Percentiles rank a stretch among this genome's conserved stretches.
phyloP scores from a whole-genome alignment of 2,888 invertebrate genomes.

The Philonicus albiceps region DNA sequence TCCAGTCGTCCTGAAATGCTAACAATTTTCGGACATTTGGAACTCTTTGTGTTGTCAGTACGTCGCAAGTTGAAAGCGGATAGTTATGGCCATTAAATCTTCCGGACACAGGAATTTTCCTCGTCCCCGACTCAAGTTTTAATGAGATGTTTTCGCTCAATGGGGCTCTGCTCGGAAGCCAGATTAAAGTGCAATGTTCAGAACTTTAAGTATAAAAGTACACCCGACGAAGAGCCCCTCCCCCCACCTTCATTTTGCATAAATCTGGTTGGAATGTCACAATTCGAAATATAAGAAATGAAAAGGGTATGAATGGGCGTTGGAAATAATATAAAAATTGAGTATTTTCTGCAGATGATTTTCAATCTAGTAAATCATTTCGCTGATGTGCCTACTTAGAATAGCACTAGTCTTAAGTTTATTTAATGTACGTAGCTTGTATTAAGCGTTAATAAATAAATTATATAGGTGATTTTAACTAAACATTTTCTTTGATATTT shows the following conservation, averaged over 20 bases:
- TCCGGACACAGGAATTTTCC: constrained; percentile 3
- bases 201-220: not conserved
- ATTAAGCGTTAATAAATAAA: too few species aligned
- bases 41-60: not conserved
- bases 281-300: not conserved
- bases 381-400: too few species aligned
- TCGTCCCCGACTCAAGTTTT: not conserved
- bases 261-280: not conserved
- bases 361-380: too few species aligned
- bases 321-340: not conserved
- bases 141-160: not conserved
- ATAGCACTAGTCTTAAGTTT: too few species aligned
- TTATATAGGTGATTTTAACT: too few species aligned
- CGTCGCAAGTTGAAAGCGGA: not conserved
- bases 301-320: not conserved
- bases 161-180: not conserved
- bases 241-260: not conserved
- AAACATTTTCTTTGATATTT: too few species aligned
- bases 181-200: not conserved
- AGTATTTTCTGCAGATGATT: too few species aligned
- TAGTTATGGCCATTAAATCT: constrained; percentile 19
- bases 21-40: not conserved
- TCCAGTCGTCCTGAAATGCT: not conserved
- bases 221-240: not conserved
- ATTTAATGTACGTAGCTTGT: too few species aligned